Percentiles rank a stretch among this genome's conserved stretches.
Evolutionary conservation across 2,888 invertebrate species (phyloP).

Genomic region (Dolomedes plantarius): DNA sequence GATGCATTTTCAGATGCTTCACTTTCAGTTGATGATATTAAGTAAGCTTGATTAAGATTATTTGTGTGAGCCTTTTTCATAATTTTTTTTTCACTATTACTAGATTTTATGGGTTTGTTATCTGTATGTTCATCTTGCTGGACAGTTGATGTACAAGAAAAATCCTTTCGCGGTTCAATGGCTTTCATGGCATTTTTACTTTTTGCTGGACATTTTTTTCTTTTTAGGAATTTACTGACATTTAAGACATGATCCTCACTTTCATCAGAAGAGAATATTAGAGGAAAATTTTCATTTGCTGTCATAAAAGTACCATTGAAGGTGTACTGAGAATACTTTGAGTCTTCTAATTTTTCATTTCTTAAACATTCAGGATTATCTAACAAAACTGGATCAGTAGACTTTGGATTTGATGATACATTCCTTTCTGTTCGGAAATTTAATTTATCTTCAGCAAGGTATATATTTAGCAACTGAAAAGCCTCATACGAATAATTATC

Average conservation of each 20-base stretch:
- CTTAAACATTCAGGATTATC: too few species aligned
- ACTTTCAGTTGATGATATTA: not conserved
- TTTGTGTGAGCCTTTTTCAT: not conserved
- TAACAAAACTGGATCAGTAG: too few species aligned
- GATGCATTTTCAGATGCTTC: not conserved
- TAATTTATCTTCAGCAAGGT: conserved; percentile 40
- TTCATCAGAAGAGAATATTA: conserved; percentile 28
- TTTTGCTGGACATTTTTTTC: not conserved
- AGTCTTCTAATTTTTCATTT: too few species aligned
- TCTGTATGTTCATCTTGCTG: not conserved
- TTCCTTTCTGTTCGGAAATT: conserved; percentile 13
- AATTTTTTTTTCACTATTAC: not conserved
- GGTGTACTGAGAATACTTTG: too few species aligned
- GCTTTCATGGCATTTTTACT: too few species aligned
- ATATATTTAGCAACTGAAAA: conserved; percentile 51
- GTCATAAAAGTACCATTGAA: not conserved
- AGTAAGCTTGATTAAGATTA: not conserved
- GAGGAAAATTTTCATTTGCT: conserved; percentile 36
- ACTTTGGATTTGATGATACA: too few species aligned
- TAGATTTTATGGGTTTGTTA: not conserved
- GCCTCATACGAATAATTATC: conserved; percentile 56
- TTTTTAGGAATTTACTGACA: conserved; percentile 30
- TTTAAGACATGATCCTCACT: conserved; percentile 15
- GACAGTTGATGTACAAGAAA: too few species aligned
- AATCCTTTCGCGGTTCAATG: too few species aligned